These are phyloP conservation scores for Actias luna DNA, from an alignment of 2,888 invertebrate genomes.

Conservation along the genomic window DNA sequence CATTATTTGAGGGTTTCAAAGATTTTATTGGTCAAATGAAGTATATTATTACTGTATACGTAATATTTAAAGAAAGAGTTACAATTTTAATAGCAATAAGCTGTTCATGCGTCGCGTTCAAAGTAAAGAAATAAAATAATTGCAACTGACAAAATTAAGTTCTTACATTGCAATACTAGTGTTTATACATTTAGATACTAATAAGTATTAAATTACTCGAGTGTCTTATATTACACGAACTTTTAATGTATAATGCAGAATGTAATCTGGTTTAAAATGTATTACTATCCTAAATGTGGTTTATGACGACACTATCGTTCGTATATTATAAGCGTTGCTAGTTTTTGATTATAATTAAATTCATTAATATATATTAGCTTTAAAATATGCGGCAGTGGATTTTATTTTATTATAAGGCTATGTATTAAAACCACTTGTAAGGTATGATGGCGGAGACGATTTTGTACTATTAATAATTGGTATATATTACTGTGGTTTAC, in stretches of 20 bases:
- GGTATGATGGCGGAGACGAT: slow-evolving; percentile 54
- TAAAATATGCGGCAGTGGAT: slow-evolving; percentile 65
- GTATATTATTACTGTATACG: too few species aligned
- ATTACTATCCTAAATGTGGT: slow-evolving; percentile 11
- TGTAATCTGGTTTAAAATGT: background rate
- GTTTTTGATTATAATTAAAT: slow-evolving; percentile 34
- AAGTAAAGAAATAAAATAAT: too few species aligned
- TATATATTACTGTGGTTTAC: slow-evolving; percentile 18
- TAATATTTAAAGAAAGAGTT: too few species aligned
- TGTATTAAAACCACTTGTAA: slow-evolving; percentile 67
- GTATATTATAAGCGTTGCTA: slow-evolving; percentile 52
- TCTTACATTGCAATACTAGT: background rate
- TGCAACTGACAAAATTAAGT: too few species aligned
- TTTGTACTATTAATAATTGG: slow-evolving; percentile 52
- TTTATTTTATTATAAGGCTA: slow-evolving; percentile 71
- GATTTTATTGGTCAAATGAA: too few species aligned
- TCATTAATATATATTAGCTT: slow-evolving; percentile 47
- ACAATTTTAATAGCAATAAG: too few species aligned
- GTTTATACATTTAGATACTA: background rate
- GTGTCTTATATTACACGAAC: background rate
- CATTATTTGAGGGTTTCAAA: too few species aligned
- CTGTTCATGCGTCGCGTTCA: too few species aligned
- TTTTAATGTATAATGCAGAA: background rate
- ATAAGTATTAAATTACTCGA: background rate
- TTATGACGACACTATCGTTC: slow-evolving; percentile 20